Evolutionary conservation across 2,888 invertebrate genomes (phyloP), one percentile per base, ranked within the genome.

Genomic region (Acholoe squamosa): DNA sequence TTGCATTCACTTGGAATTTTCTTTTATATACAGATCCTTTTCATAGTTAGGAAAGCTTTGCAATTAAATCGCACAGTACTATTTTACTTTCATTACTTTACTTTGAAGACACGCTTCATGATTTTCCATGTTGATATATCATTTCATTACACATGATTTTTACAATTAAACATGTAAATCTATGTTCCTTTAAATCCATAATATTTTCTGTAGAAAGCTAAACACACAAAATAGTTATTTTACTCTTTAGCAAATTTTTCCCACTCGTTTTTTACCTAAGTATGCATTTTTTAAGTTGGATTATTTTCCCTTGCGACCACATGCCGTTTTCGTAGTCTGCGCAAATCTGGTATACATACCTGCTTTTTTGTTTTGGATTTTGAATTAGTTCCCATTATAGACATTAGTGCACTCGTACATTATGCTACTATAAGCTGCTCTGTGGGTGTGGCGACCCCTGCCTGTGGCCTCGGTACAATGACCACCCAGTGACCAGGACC

Each of bases 351-450:
- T 28, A n/a, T 0, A 61, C 76, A 80, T 80, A 34, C 31, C 25
- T 71, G 25, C 43, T 51, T 86, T 31, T 86, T 84, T 43, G 51
- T 54, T 86, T 86, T 86, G 31, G 31, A 86, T 52, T 54, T 86
- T 52, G 28, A 86, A 86, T 86, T 54, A 86, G 86, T 86, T 54
- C 16, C 52, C 54, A 86, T 54, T 86, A 52, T 86, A 86, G 84
- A 86, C 52, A 16, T 86, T 54, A 86, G 86, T 86, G 54, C 54
- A 54, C 86, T 54, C 43, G 84, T 84, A 84, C 28, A n/a, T 22
- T 51, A 84, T 28, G 14, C 28, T 28, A n/a, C 28, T 71, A 14
- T n/a, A 71, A 28, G 0, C 31, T 71, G 34, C 84, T n/a, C 84
- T 33, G 22, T 22, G 84, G 28, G 22, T 34, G 84, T 31, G n/a